Percentiles rank a stretch among this genome's conserved stretches.
phyloP scores from a whole-genome alignment of 2,888 invertebrate species.

The Papilio gigon region DNA sequence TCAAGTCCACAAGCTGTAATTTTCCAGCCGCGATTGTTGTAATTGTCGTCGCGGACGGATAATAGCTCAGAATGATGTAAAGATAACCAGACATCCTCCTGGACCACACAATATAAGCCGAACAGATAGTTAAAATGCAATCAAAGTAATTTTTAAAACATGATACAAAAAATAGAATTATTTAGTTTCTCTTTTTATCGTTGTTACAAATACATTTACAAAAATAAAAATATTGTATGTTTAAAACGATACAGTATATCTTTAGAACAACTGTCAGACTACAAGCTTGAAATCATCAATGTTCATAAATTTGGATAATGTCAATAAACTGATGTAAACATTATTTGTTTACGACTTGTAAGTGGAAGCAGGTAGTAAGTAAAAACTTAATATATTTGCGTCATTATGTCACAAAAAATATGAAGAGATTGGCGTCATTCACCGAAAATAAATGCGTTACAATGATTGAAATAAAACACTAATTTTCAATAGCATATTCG shows the following conservation, averaged over 20 bases:
- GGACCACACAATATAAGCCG: no score
- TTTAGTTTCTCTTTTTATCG: no score
- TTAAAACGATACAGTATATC: neutral
- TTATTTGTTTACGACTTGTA: neutral
- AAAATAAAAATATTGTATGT: neutral
- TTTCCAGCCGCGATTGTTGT: no score
- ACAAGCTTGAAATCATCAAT: conserved; percentile 5
- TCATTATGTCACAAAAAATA: neutral
- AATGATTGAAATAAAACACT: neutral
- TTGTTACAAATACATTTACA: neutral
- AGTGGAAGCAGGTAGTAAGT: no score
- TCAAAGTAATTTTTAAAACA: no score
- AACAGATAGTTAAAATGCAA: no score
- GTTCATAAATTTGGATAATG: neutral
- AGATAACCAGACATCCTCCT: no score
- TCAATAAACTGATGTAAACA: neutral
- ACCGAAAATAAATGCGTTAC: conserved; percentile 9
- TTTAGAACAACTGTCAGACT: neutral
- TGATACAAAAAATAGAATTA: no score
- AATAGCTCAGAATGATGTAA: no score
- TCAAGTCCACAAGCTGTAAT: no score
- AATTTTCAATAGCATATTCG: neutral
- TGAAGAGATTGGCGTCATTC: neutral
- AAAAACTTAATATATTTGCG: neutral
- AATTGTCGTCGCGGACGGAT: no score